These are phyloP conservation scores for Marronus borbonicus DNA, from an alignment of 2,888 invertebrate species.

Conservation along the genomic window DNA sequence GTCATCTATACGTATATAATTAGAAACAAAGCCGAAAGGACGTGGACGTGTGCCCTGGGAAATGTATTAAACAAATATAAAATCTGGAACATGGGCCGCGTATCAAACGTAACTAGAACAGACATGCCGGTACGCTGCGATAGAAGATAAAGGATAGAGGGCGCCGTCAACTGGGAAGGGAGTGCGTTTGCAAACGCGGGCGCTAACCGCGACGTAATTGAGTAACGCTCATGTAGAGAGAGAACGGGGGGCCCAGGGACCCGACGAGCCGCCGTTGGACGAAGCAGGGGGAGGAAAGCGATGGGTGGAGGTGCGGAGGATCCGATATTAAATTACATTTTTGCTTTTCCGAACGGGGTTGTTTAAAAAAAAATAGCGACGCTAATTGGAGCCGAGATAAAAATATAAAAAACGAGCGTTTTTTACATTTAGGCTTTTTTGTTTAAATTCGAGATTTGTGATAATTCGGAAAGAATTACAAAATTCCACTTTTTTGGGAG, in stretches of 20 bases:
- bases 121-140: neutral
- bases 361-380: conserved; percentile 17
- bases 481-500: neutral
- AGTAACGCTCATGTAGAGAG: conserved; percentile 22
- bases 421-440: neutral
- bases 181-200: conserved; percentile 24
- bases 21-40: conserved; percentile 22
- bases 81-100: neutral
- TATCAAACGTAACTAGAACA: conserved; percentile 32
- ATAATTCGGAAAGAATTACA: neutral
- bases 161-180: neutral
- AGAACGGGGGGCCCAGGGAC: neutral
- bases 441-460: neutral
- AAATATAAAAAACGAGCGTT: conserved; percentile 1
- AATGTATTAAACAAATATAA: conserved; percentile 41
- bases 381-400: conserved; percentile 27
- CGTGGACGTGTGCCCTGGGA: conserved; percentile 19
- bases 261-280: neutral
- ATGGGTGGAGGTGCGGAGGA: neutral
- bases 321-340: conserved; percentile 32
- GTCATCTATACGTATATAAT: conserved; percentile 9
- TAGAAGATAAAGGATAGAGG: no score
- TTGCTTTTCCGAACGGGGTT: neutral
- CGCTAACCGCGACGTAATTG: conserved; percentile 24
- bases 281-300: neutral